Evolutionary conservation across 1,140 invertebrate species (phyloP), one percentile per base, ranked within the genome.

Genomic region (Drosophila ogumai): DNA sequence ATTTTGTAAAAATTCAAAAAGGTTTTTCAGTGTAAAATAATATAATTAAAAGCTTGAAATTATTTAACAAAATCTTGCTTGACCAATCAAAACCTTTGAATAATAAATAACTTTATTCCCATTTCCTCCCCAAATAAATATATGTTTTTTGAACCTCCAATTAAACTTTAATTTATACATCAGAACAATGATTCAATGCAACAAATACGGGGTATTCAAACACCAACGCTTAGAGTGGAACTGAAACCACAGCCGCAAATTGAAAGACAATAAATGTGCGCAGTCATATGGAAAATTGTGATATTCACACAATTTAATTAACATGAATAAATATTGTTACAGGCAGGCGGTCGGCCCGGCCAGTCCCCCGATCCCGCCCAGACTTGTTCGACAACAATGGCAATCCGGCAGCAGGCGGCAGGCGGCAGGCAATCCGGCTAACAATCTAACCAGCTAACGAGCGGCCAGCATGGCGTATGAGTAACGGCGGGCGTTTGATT

Each of bases 251-350:
- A 75, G 81, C 85, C 85, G 86, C 90, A 91, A 91, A 91, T 91
- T 90, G 90, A 91, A 91, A 91, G 90, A 91, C 90, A 91, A 91
- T 91, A 91, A 91, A 91, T 91, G 85, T 73, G 76, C 76, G 81
- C 90, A 91, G 85, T 91, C 90, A 90, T 84, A 91, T 90, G 90
- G 90, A 91, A 91, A 91, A 91, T 91, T 91, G 90, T 91, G 81
- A 91, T 91, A 91, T 91, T 91, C 90, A 91, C 90, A 90, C 90
- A 91, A 91, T 91, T 91, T 91, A 91, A 91, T 91, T 91, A 91
- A 91, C 90, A 91, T 87, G 90, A 90, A 91, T 85, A 91, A 91
- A 91, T 91, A 91, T 91, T 91, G 90, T 91, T 90, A 81, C 79
- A 86, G 74, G 75, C 72, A 49, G 79, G 38, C 19, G 54, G 47